phyloP scores from a whole-genome alignment of 2,113 vertebrate species.

The Rousettus leschenaultii region DNA sequence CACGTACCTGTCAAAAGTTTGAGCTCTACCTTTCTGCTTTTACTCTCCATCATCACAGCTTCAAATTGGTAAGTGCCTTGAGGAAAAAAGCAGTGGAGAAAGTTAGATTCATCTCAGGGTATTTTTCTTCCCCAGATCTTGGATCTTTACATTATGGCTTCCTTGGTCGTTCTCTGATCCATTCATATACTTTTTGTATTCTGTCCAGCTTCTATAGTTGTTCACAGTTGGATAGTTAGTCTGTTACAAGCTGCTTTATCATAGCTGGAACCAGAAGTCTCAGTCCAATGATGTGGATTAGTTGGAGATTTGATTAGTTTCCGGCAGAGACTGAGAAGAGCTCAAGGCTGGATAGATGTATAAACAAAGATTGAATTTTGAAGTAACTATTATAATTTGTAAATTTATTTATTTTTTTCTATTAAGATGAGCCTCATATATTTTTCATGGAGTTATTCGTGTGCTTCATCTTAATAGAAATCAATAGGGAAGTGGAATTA shows the following conservation, averaged over 20 bases:
- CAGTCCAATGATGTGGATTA: background rate
- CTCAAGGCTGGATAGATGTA: background rate
- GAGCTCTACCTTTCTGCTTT: background rate
- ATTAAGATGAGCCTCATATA: background rate
- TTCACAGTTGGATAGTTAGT: background rate
- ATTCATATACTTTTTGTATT: background rate
- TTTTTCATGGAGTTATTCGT: background rate
- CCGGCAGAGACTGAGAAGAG: background rate
- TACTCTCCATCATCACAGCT: background rate
- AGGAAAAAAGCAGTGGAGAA: background rate
- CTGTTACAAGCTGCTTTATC: conserved; percentile 8
- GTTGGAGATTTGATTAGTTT: conserved; percentile 17
- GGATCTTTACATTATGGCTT: conserved; percentile 17
- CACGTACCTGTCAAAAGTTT: background rate
- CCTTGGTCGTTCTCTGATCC: background rate
- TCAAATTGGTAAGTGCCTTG: background rate
- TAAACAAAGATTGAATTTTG: background rate
- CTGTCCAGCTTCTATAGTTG: background rate
- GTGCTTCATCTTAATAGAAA: background rate
- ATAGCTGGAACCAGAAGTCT: background rate
- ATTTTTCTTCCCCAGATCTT: conserved; percentile 10
- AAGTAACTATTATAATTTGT: background rate
- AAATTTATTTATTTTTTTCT: conserved; percentile 12
- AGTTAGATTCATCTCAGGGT: background rate
- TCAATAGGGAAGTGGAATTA: background rate